Base-by-base conservation (phyloP, 2,797 vertebrate species). In the Gallinago stenura region DNA sequence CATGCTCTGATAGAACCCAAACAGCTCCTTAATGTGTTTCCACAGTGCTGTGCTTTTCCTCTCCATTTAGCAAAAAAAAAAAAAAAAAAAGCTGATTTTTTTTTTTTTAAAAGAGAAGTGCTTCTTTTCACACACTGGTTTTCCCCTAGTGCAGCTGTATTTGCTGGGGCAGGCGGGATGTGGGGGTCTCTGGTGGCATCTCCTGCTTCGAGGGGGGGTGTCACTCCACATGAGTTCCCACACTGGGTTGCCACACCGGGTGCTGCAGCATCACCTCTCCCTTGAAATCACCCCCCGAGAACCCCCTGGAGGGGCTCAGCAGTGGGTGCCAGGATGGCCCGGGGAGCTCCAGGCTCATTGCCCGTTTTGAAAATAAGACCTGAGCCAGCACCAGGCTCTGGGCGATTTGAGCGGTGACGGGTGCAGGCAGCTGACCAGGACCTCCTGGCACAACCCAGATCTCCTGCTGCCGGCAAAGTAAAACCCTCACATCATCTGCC, bases 1-100 rank as follows among this genome's bases (percentile, higher is more conserved):
- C 9, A 2, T 1, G 2, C 58, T 66, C 65, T 50, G 25, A 9
- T 8, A 75, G 73, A 75, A 53, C 39, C 62, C 51, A 20, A 16
- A 58, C 16, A 25, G 28, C 6, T 83, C n/a, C 64, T 62, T 15
- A 46, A 30, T 0, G 0, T 0, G 0, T 41, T 39, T 60, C 15
- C 31, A 28, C 0, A 0, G 51, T 37, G 37, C 39, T 41, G 37
- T 14, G 54, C 48, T 31, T 17, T 45, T 73, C 19, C 41, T 30
- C 82, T 61, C 4, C 2, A 37, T 21, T 58, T 69, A 80, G 28
- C 19, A 86, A 54, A 48, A 48, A n/a, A 86, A 54, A 48, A 48
- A 86, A 54, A 48, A 48, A 86, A 54, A 48, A 48, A 37, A 22
- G 22, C 6, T 33, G 22, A 57, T 15, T 37, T 60, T 60, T 15